Base-by-base conservation (phyloP, 2,888 invertebrate species). In the Coelopa pilipes region DNA sequence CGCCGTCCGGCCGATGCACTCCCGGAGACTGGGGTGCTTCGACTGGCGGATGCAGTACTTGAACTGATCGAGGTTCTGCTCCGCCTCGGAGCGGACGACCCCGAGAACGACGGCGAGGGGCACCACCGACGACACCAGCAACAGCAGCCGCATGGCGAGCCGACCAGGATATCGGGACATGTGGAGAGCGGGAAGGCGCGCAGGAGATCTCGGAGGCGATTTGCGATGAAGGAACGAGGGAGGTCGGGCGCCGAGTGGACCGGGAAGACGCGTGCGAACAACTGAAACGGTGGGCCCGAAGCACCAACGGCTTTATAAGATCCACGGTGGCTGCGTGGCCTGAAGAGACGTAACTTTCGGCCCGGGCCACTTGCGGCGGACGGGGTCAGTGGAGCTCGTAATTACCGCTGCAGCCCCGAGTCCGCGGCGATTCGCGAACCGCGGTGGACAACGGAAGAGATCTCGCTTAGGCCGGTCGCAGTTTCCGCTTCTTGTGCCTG, bases 1-100 rank as follows among this genome's bases (percentile, higher is more conserved):
- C 9, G 93, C 89, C n/a, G 93, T 92, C 46, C 92, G 91, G 0
- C 93, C 93, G 70, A 93, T 88, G 85, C 94, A 94, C 75, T 91
- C 91, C 53, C 90, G 89, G 12, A 91, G 79, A 75, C 89, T 89
- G 1, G 89, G 83, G 73, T 89, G 83, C 49, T 86, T 82, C 24
- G 87, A 84, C 24, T 88, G 85, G 17, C 88, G 84, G 47, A 90
- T 81, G 79, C 90, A 90, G 76, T 89, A 88, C 63, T 82, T 82
- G 47, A 86, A 85, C 1, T 82, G 81, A 63, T 82, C 72, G 15
- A 82, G 70, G 59, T 80, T 82, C 11, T 21, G 45, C 62, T 80
- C 76, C n/a, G 69, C 49, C 21, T 78, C 77, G 34, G 34, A 34
- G 7, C 34, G 34, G 34, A 34, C 34, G 34, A 34, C 34, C 34